phyloP scores from a whole-genome alignment of 2,797 vertebrate species.

The Rhinophrynus dorsalis region DNA sequence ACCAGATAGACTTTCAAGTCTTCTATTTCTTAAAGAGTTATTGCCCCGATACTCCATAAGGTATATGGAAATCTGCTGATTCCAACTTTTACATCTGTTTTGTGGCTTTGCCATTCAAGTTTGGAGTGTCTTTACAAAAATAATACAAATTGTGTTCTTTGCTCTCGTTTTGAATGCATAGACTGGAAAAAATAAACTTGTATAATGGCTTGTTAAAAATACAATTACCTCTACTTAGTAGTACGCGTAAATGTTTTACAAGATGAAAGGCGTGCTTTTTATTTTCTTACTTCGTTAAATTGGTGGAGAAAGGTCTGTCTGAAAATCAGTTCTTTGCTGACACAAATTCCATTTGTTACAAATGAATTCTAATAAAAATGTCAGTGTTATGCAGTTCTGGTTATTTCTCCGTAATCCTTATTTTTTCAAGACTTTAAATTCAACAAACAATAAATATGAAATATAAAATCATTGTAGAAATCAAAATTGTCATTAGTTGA shows the following conservation, averaged over 20 bases:
- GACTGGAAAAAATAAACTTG: slow-evolving; percentile 86
- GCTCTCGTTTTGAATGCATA: slow-evolving; percentile 99
- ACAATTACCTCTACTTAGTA: slow-evolving; percentile 99
- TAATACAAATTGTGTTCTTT: slow-evolving; percentile 97
- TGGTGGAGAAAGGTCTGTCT: slow-evolving; percentile 99
- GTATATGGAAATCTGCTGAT: slow-evolving; percentile 80
- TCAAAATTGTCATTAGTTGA: no score
- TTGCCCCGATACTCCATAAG: slow-evolving; percentile 90
- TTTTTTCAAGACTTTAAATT: slow-evolving; percentile 32
- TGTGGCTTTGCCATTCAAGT: slow-evolving; percentile 92
- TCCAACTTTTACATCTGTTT: slow-evolving; percentile 87
- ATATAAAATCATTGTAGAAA: no score
- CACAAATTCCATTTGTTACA: slow-evolving; percentile 99
- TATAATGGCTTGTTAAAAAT: slow-evolving; percentile 98
- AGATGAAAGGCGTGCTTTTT: slow-evolving; percentile 99
- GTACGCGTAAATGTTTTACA: slow-evolving; percentile 98
- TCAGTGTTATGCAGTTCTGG: slow-evolving; percentile 96
- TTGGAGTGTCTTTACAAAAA: slow-evolving; percentile 95
- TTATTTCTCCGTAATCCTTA: slow-evolving; percentile 66
- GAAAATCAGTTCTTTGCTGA: slow-evolving; percentile 99
- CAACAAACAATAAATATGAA: no score
- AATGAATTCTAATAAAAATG: slow-evolving; percentile 99
- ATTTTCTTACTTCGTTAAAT: slow-evolving; percentile 99
- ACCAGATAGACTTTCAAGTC: slow-evolving; percentile 4
- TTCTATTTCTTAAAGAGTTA: slow-evolving; percentile 13